A percentile compares a stretch with the other conserved stretches of the same genome.
phyloP scores from a whole-genome alignment of 2,888 invertebrate species.

The Steinernema carpocapsae region DNA sequence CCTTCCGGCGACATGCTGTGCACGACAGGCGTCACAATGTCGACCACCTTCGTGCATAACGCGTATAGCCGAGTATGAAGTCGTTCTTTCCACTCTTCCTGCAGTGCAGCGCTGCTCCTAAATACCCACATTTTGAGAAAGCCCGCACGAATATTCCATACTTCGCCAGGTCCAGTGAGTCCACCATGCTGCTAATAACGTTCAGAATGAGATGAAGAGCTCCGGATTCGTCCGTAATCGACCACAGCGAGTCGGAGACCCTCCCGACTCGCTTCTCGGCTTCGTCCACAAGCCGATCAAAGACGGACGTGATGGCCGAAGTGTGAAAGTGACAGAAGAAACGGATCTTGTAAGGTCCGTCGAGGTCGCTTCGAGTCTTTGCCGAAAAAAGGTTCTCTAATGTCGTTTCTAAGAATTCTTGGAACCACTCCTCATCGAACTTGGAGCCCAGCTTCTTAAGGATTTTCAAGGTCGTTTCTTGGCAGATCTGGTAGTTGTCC shows the following conservation, averaged over 20 bases:
- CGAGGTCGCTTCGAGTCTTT: not conserved
- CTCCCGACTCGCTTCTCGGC: not conserved
- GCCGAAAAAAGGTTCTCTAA: not conserved
- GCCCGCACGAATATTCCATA: too few relatives aligned
- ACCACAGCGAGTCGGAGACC: constrained; percentile 6
- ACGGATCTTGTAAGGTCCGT: constrained; percentile 13
- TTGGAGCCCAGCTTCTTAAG: not conserved
- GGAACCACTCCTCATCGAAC: not conserved
- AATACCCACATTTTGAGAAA: too few relatives aligned
- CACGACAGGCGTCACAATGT: constrained; percentile 74
- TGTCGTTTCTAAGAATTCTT: not conserved
- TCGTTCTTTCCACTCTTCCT: constrained; percentile 2
- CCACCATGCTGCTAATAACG: not conserved
- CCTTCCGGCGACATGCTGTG: constrained; percentile 91
- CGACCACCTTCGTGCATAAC: constrained; percentile 40
- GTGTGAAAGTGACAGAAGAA: constrained; percentile 8
- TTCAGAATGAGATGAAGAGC: constrained; percentile 1
- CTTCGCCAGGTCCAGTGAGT: too few relatives aligned
- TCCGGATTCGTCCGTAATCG: not conserved
- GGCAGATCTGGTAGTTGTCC: constrained; percentile 18
- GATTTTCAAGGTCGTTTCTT: constrained; percentile 11
- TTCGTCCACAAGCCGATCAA: constrained; percentile 5
- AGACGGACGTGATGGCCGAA: not conserved
- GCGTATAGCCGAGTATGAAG: not conserved
- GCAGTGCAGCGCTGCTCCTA: not conserved